These are phyloP conservation scores for Rhynchomys soricoides DNA, from an alignment of 2,113 vertebrate species.

Conservation along the genomic window DNA sequence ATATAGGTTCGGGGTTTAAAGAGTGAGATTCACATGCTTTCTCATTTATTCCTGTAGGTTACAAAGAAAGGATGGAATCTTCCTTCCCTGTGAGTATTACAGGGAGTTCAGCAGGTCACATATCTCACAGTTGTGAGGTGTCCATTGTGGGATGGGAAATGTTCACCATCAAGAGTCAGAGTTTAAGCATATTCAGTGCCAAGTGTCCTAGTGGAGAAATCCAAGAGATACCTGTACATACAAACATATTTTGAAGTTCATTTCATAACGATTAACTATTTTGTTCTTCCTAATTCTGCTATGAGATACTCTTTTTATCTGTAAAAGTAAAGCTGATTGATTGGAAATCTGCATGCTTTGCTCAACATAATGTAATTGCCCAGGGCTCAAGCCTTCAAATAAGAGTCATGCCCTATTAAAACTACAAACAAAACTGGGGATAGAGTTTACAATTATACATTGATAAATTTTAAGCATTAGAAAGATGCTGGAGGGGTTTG, in stretches of 20 bases:
- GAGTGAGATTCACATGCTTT: neutral
- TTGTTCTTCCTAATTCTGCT: neutral
- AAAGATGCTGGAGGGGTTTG: neutral
- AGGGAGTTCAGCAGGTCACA: accelerated
- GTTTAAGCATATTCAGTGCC: neutral
- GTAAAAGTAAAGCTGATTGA: neutral
- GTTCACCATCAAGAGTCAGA: neutral
- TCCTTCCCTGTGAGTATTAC: neutral
- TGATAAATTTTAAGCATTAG: neutral
- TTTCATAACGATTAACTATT: neutral
- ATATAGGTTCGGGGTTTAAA: too few relatives aligned
- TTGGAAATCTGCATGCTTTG: accelerated
- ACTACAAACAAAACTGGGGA: neutral
- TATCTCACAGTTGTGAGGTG: accelerated
- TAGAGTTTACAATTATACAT: neutral
- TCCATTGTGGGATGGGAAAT: accelerated
- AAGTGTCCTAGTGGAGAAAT: neutral
- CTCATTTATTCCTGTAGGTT: accelerated
- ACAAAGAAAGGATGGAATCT: accelerated
- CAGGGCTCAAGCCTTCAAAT: accelerated
- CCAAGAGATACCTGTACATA: neutral
- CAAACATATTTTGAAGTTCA: neutral
- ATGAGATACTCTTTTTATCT: neutral
- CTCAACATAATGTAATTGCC: accelerated
- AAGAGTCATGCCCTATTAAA: neutral